These are phyloP conservation scores for Neoarius graeffei DNA, from an alignment of 2,113 vertebrate species.

Conservation along the genomic window DNA sequence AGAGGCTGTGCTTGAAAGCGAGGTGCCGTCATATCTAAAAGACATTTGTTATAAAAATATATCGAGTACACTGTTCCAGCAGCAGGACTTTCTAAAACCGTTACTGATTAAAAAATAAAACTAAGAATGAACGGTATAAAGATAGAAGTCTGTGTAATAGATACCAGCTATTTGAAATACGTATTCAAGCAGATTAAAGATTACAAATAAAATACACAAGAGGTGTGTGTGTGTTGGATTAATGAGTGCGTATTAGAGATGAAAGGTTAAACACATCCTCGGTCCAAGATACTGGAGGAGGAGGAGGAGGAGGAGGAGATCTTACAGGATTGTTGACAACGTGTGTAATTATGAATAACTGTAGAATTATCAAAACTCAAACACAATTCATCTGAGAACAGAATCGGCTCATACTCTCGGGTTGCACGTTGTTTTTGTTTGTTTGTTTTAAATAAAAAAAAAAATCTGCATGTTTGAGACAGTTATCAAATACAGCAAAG, in stretches of 20 bases:
- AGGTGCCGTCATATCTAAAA: constrained; percentile 72
- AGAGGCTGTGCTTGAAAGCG: constrained; percentile 75
- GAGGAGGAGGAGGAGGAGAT: background rate
- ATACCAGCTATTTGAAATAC: constrained; percentile 97
- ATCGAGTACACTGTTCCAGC: constrained; percentile 97
- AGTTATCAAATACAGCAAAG: constrained; percentile 7
- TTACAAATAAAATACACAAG: constrained; percentile 52
- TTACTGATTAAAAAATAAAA: constrained; percentile 88
- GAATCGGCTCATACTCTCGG: background rate
- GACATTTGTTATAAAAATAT: constrained; percentile 82
- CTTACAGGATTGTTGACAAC: background rate
- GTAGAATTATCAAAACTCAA: background rate
- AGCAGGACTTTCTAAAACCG: constrained; percentile 91
- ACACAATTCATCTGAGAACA: background rate
- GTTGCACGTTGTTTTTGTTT: background rate
- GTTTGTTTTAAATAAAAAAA: background rate
- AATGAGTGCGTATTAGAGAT: constrained; percentile 2
- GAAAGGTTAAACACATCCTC: background rate
- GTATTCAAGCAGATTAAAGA: constrained; percentile 76
- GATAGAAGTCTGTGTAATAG: constrained; percentile 82
- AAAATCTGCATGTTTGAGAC: background rate
- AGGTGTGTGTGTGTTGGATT: background rate
- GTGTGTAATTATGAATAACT: background rate
- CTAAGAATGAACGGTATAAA: constrained; percentile 86
- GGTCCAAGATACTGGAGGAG: background rate